phyloP scores from a whole-genome alignment of 2,888 invertebrate genomes.

The Boloria euphrosyne region DNA sequence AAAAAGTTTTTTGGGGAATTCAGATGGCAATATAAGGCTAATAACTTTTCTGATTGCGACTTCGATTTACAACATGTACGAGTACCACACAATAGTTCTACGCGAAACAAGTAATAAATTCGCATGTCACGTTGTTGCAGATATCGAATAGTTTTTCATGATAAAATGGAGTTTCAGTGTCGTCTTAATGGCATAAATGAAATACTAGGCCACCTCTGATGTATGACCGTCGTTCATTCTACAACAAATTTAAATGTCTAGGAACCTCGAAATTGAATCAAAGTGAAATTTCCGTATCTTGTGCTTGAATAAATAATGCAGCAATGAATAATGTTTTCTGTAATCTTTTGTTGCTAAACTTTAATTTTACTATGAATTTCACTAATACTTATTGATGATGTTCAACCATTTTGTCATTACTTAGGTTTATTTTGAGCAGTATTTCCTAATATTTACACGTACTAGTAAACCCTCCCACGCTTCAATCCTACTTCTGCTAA shows the following conservation, averaged over 20 bases:
- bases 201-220: constrained; percentile 51
- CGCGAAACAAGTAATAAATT: constrained; percentile 49
- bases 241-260: constrained; percentile 41
- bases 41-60: constrained; percentile 27
- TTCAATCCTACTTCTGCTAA: no score
- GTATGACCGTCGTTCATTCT: constrained; percentile 40
- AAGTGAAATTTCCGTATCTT: constrained; percentile 26
- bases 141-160: constrained; percentile 56
- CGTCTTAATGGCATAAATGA: constrained; percentile 55
- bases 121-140: constrained; percentile 45
- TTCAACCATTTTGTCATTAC: no score
- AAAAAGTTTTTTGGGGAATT: constrained; percentile 7
- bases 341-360: no score
- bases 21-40: constrained; percentile 1
- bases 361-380: no score
- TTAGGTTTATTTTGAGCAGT: no score
- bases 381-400: no score
- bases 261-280: constrained; percentile 40
- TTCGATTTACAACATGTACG: constrained; percentile 39
- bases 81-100: constrained; percentile 41
- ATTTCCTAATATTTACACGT: no score
- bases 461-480: no score
- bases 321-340: no score
- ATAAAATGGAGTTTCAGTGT: constrained; percentile 52
- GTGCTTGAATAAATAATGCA: background rate